Base-by-base conservation (phyloP, 2,113 vertebrate genomes). In the human (Homo sapiens) region DNA sequence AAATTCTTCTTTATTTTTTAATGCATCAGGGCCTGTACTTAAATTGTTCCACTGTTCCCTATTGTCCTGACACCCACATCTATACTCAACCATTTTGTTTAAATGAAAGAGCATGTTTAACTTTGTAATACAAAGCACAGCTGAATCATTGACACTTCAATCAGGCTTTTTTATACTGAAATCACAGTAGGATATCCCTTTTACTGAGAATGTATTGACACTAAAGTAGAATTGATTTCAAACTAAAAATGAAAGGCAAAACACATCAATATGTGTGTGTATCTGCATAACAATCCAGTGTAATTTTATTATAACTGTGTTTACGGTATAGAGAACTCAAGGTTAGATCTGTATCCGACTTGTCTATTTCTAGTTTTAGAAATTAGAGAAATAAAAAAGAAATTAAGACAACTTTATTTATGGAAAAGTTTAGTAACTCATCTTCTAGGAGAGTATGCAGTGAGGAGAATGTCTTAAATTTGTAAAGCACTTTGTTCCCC, bases 71-170 rank as follows among this genome's bases (percentile, higher is more conserved):
- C 32, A 92, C 59, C 20, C 82, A 48, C 72, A 25, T 95, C 96
- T 98, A 97, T 98, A 95, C 75, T 75, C 43, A 90, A 93, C 79
- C 92, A 97, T 97, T 98, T 97, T 98, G 75, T 92, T 98, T 98
- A 98, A 98, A 95, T 97, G 75, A 97, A 98, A 92, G 89, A 97
- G 9, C 16, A 38, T 98, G 93, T 98, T 98, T 98, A 98, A 98
- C 96, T 98, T 97, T 97, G 82, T 81, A 98, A 93, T 96, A 97
- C 68, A 97, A 98, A 98, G 98, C 92, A 98, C 89, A 98, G 96
- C 92, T 98, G 97, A 99, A 98, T 98, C 98, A 95, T 57, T 98
- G 97, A 98, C 98, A 98, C 96, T 98, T 98, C 97, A 98, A 98
- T 98, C 98, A 98, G 96, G 35, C 80, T 97, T 98, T 97, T 98